These are phyloP conservation scores for Drosophila albomicans DNA, from an alignment of 1,140 invertebrate genomes.

Conservation along the genomic window DNA sequence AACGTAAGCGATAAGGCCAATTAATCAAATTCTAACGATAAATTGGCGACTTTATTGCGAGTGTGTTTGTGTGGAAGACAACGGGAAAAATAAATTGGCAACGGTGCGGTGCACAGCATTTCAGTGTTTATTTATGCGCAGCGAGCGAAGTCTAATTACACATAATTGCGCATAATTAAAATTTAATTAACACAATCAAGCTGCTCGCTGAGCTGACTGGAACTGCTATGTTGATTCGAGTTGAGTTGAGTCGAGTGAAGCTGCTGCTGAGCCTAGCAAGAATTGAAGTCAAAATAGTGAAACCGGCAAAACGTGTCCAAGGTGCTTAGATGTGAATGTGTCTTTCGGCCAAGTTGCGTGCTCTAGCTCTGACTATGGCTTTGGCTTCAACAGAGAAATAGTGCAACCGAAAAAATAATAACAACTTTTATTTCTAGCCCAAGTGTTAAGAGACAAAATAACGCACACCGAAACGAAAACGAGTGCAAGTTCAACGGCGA, in stretches of 20 bases:
- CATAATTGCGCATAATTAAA: constrained; percentile 77
- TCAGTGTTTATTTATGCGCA: constrained; percentile 67
- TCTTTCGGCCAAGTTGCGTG: constrained; percentile 63
- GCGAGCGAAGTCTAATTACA: constrained; percentile 63
- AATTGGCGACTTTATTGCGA: neutral
- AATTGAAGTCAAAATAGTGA: constrained; percentile 33
- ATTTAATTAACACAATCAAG: constrained; percentile 81
- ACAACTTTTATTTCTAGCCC: constrained; percentile 61
- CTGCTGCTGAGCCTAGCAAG: constrained; percentile 8
- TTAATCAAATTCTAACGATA: constrained; percentile 51
- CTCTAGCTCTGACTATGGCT: constrained; percentile 25
- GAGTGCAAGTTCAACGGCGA: constrained; percentile 79
- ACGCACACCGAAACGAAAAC: constrained; percentile 49
- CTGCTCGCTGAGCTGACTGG: constrained; percentile 22
- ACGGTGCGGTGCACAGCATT: constrained; percentile 48
- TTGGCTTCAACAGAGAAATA: constrained; percentile 20
- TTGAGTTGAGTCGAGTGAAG: too few relatives aligned
- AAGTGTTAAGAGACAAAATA: constrained; percentile 63
- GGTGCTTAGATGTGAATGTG: constrained; percentile 60
- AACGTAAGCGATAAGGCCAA: constrained; percentile 36
- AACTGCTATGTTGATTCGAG: too few relatives aligned
- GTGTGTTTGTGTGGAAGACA: neutral
- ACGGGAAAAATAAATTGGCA: constrained; percentile 59
- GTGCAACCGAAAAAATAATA: constrained; percentile 45
- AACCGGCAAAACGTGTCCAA: constrained; percentile 78